A percentile compares a stretch with the other conserved stretches of the same genome.
phyloP scores from a whole-genome alignment of 2,888 invertebrate species.

The Eledona agricola region DNA sequence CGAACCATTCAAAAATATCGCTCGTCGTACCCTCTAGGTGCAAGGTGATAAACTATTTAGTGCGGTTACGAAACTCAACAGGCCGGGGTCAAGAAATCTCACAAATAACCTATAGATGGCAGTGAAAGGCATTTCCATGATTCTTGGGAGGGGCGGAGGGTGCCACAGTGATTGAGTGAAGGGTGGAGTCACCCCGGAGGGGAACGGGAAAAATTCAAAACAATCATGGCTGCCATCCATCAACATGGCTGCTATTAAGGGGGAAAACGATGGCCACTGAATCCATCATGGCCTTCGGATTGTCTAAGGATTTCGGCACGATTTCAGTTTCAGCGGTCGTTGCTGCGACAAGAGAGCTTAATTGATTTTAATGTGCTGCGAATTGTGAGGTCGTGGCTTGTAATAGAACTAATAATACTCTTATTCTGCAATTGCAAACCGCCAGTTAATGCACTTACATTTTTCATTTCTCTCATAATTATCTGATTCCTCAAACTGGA shows the following conservation, averaged over 20 bases:
- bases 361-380: slow-evolving; percentile 1
- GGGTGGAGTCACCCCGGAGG: slow-evolving; percentile 66
- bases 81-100: slow-evolving; percentile 60
- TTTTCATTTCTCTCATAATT: background rate
- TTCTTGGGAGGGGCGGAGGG: slow-evolving; percentile 57
- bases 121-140: slow-evolving; percentile 55
- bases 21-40: slow-evolving; percentile 59
- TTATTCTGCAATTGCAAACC: too few relatives aligned
- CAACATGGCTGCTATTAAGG: slow-evolving; percentile 64
- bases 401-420: too few relatives aligned
- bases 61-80: slow-evolving; percentile 49
- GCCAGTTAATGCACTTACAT: too few relatives aligned
- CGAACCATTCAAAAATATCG: slow-evolving; percentile 19
- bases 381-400: too few relatives aligned
- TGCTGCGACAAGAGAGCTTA: too few relatives aligned
- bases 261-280: slow-evolving; percentile 47
- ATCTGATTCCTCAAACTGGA: background rate
- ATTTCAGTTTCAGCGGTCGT: slow-evolving; percentile 2
- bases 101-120: slow-evolving; percentile 63
- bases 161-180: slow-evolving; percentile 67
- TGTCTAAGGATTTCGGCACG: slow-evolving; percentile 12
- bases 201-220: slow-evolving; percentile 61
- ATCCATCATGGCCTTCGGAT: slow-evolving; percentile 30
- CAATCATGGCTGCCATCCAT: slow-evolving; percentile 70
- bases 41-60: slow-evolving; percentile 61